Evolutionary conservation across 2,113 vertebrate genomes (phyloP), one percentile per base, ranked within the genome.

Genomic region (Erpornis zantholeuca): DNA sequence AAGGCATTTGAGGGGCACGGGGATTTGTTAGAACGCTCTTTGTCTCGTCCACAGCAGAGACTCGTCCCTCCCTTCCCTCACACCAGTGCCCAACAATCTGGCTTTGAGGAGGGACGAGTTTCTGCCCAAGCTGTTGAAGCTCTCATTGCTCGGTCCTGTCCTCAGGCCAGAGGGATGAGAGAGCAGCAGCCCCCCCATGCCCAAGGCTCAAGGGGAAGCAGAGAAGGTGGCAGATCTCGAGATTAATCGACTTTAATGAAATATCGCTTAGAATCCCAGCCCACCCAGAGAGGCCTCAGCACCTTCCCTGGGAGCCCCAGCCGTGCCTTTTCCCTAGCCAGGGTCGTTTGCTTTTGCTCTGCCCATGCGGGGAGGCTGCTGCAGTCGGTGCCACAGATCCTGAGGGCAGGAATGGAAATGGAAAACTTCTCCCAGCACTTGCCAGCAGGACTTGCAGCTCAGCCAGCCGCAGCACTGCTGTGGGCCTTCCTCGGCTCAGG

Each of bases 1-100:
- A 15, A 57, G 12, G 9, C 1, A 1, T 54, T n/a, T 24, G 84
- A 45, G 23, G 20, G 59, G 6, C 12, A 17, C 19, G 25, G 12
- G 15, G 21, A 10, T 19, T 56, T 3, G 16, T 69, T 60, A 28
- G 1, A 0, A 12, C 4, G 0, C 14, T 23, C 4, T 47, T 29
- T 49, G 5, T 69, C 38, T 28, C 5, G 7, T 15, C 61, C 20
- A 4, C 40, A 27, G 36, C 82, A 53, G 14, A n/a, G 15, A 8
- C 0, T 1, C 2, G 0, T 49, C 25, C 14, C 9, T 79, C 14
- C 31, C 4, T 73, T 23, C 31, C 11, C 27, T 71, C 65, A 3
- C 16, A 3, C 8, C 0, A 1, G 8, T 44, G 28, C 38, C 44
- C 52, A 25, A 5, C 33, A 4, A 3, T 13, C 15, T 38, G 45